Conservation (phyloP, 2,888 invertebrate genomes). For the Netelia melanura region DNA sequence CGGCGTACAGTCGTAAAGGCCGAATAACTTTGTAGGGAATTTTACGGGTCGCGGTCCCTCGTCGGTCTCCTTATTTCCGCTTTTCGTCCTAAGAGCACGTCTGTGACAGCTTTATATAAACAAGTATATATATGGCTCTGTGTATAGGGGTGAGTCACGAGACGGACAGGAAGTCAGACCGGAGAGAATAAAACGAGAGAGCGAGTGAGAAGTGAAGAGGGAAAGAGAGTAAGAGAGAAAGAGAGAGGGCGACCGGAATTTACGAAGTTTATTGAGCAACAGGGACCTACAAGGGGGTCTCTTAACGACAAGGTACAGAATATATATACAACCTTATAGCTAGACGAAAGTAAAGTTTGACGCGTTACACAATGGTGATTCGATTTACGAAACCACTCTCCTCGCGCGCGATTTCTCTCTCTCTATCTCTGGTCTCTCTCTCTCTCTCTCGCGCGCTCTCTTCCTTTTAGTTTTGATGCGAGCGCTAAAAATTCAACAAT, state of each 20-base stretch:
- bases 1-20: constrained; percentile 64
- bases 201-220: background rate
- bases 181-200: background rate
- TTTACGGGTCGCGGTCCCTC: constrained; percentile 65
- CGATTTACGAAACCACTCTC: constrained; percentile 1
- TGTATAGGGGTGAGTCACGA: constrained; percentile 2
- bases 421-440: background rate
- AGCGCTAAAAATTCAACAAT: background rate
- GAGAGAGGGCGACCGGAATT: background rate
- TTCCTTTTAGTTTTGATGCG: background rate
- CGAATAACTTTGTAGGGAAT: constrained; percentile 67
- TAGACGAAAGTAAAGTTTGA: constrained; percentile 26
- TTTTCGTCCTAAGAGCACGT: constrained; percentile 12
- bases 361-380: constrained; percentile 20
- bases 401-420: background rate
- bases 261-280: constrained; percentile 37
- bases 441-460: too few species aligned
- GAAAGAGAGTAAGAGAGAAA: background rate
- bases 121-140: background rate
- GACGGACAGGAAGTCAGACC: constrained; percentile 23
- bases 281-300: background rate
- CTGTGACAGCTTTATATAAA: background rate
- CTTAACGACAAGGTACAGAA: constrained; percentile 38
- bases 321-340: constrained; percentile 1
- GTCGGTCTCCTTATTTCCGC: constrained; percentile 40